Evolutionary conservation across 1,140 invertebrate species (phyloP), one percentile per base, ranked within the genome.

Genomic region (Tetramorium simillimum): DNA sequence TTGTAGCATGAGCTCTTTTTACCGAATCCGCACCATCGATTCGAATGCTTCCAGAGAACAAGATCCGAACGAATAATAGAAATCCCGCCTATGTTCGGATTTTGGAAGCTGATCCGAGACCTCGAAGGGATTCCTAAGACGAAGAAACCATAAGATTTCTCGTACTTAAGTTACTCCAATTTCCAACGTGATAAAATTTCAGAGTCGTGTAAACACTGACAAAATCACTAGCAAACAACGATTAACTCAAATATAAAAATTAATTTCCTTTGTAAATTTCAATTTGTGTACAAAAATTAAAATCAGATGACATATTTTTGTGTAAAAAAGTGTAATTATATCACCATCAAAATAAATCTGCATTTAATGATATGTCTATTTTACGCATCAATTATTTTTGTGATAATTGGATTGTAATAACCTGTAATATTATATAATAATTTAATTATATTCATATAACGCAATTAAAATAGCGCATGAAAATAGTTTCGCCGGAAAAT

Each of bases 41-140:
- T 40, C 46, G 67, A 73, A 73, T 16, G 53, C n/a, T 40, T 81
- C 86, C 40, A 69, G 60, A 56, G 72, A 89, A 67, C 56, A 3
- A 70, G 75, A 69, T 58, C 65, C 56, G 12, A 53, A 24, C 53
- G 28, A 58, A 69, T 43, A 37, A 72, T 73, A 65, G 51, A 86
- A 78, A 87, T 87, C 56, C 51, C 16, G 60, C 77, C 78, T 60
- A 56, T 78, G 86, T 37, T 76, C 88, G 49, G 75, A 85, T 90
- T 76, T 89, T 75, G 70, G 78, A 88, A 81, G 62, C 80, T 84
- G 89, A 89, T 49, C 88, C 43, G 81, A 46, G 16, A 69, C 14
- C 53, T 60, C n/a, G 40, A 60, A n/a, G 62, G 24, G 7, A 49
- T 73, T 24, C 28, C 18, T 14, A 10, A 24, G 51, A 73, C 14